Evolutionary conservation across 2,113 vertebrate genomes (phyloP).

Genomic region (Tetraodon nigroviridis): DNA sequence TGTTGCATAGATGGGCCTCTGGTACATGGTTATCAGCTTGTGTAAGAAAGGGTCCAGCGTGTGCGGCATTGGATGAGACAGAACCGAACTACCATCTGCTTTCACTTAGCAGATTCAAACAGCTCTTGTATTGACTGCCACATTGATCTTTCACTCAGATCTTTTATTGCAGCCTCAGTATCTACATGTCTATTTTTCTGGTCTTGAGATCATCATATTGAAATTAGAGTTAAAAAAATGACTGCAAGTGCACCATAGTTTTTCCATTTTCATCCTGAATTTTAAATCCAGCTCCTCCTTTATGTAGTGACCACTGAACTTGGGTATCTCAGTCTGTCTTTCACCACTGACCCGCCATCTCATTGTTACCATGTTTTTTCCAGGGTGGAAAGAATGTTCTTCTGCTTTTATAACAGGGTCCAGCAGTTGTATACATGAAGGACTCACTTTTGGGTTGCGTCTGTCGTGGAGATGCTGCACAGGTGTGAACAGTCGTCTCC

Average conservation of each 20-base stretch:
- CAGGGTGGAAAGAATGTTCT: too few relatives aligned
- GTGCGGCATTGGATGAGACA: neutral
- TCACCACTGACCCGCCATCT: too few relatives aligned
- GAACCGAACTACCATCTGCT: neutral
- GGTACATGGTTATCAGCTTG: neutral
- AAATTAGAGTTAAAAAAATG: neutral
- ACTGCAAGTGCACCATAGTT: neutral
- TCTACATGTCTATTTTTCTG: neutral
- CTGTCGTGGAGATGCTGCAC: neutral
- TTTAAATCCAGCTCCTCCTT: neutral
- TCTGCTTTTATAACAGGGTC: constrained; percentile 5
- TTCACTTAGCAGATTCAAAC: neutral
- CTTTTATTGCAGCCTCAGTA: too few relatives aligned
- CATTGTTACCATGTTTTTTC: too few relatives aligned
- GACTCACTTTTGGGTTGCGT: too few relatives aligned
- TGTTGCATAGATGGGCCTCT: too few relatives aligned
- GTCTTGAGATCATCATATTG: neutral
- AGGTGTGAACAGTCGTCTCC: constrained; percentile 2
- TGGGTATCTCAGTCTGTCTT: neutral
- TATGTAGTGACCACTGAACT: neutral
- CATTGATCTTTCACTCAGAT: neutral
- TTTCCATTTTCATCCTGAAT: neutral
- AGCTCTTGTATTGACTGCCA: neutral
- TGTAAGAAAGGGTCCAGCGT: neutral
- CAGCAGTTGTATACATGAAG: constrained; percentile 15